These are phyloP conservation scores for Vombatus ursinus DNA, from an alignment of 2,113 vertebrate genomes.

Conservation along the genomic window DNA sequence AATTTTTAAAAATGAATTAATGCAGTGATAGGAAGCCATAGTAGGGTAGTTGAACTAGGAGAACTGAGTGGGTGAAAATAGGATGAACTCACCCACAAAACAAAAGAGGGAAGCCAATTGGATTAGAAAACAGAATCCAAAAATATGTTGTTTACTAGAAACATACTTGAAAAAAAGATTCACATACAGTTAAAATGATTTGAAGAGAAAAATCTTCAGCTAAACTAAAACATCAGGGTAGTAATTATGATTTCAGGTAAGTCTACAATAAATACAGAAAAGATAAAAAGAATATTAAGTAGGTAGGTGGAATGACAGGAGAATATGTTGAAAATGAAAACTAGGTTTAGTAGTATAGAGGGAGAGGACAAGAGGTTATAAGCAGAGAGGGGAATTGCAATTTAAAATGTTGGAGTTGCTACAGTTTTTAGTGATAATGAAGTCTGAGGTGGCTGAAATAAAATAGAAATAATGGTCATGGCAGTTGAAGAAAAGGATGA, in stretches of 20 bases:
- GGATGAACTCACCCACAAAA: background rate
- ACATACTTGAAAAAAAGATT: background rate
- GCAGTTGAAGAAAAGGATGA: background rate
- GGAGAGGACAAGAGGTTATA: background rate
- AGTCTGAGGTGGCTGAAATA: background rate
- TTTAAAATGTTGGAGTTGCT: background rate
- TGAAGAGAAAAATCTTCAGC: background rate
- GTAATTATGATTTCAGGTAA: background rate
- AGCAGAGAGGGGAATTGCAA: background rate
- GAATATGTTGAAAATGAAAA: background rate
- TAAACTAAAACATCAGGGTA: background rate
- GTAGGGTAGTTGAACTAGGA: background rate
- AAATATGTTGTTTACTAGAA: background rate
- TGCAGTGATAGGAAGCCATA: background rate
- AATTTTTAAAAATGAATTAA: background rate
- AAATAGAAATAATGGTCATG: background rate
- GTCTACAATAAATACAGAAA: background rate
- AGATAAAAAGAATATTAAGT: background rate
- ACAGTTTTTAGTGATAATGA: background rate
- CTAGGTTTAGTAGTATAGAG: background rate
- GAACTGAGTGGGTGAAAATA: background rate
- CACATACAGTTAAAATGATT: background rate
- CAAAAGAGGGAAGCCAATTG: background rate
- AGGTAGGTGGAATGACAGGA: background rate
- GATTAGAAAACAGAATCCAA: background rate